Evolutionary conservation across 2,888 invertebrate genomes (phyloP).

Genomic region (Xylota segnis): DNA sequence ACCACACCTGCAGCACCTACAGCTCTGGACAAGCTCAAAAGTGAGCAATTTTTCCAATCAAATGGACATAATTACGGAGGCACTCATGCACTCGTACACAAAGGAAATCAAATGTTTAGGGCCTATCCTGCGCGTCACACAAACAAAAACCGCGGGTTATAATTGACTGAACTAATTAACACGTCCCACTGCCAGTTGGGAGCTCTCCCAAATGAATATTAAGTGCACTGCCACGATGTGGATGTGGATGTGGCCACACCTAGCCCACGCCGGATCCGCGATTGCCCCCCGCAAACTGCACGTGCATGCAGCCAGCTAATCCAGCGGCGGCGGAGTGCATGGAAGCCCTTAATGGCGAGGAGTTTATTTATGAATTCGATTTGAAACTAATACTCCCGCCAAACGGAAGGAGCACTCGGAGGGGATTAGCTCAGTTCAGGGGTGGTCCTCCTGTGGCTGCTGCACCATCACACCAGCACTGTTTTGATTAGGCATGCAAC

Average conservation of each 20-base stretch:
- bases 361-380: conserved; percentile 54
- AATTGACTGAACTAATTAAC: conserved; percentile 36
- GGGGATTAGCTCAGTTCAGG: conserved; percentile 38
- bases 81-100: too few relatives aligned
- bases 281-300: neutral
- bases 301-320: conserved; percentile 8
- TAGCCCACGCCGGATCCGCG: neutral
- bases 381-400: conserved; percentile 59
- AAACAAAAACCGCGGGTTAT: conserved; percentile 10
- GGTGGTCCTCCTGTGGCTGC: conserved; percentile 54
- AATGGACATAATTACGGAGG: too few relatives aligned
- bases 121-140: neutral
- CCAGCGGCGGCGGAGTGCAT: conserved; percentile 22
- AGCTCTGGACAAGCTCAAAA: too few relatives aligned
- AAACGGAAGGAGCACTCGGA: conserved; percentile 15
- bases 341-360: conserved; percentile 33
- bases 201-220: conserved; percentile 20
- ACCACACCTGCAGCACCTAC: too few relatives aligned
- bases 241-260: conserved; percentile 21
- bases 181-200: conserved; percentile 25
- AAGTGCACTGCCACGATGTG: conserved; percentile 16
- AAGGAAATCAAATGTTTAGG: conserved; percentile 1
- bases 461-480: conserved; percentile 10
- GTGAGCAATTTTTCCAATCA: too few relatives aligned
- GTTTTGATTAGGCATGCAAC: conserved; percentile 72